These are phyloP conservation scores for Antheraea yamamai DNA, from an alignment of 2,888 invertebrate genomes.

Conservation along the genomic window DNA sequence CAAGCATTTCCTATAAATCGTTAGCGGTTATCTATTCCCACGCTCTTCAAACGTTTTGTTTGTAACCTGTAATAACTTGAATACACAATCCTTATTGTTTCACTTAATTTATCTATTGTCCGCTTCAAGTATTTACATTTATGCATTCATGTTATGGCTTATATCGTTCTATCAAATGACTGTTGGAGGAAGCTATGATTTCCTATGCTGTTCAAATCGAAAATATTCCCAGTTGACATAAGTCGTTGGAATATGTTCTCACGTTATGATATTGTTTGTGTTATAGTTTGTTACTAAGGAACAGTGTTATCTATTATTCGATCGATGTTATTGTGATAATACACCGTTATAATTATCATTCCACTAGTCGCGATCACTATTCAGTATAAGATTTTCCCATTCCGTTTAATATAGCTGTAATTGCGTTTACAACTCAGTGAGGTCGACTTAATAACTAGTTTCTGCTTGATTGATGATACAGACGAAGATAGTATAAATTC, in stretches of 20 bases:
- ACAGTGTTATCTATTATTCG: conserved; percentile 30
- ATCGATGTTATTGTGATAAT: conserved; percentile 28
- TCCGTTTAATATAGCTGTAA: conserved; percentile 49
- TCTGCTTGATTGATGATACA: conserved; percentile 68
- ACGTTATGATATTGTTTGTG: conserved; percentile 30
- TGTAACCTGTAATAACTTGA: conserved; percentile 69
- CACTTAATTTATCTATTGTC: conserved; percentile 79
- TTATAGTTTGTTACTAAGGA: conserved; percentile 31
- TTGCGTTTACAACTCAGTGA: conserved; percentile 54
- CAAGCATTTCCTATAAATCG: conserved; percentile 66
- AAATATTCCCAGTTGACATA: conserved; percentile 17
- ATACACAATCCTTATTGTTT: conserved; percentile 80
- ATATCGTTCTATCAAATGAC: conserved; percentile 20
- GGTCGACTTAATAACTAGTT: conserved; percentile 59
- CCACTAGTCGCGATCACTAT: conserved; percentile 23
- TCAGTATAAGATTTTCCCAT: conserved; percentile 47
- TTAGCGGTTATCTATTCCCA: conserved; percentile 68
- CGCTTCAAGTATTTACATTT: conserved; percentile 72
- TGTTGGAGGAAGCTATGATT: conserved; percentile 13
- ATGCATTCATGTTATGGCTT: conserved; percentile 34
- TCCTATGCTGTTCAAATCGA: conserved; percentile 12
- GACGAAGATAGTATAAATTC: conserved; percentile 59
- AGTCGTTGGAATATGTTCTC: conserved; percentile 8
- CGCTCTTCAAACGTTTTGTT: conserved; percentile 71
- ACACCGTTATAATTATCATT: conserved; percentile 32